These are phyloP conservation scores for Chlorospingus flavigularis DNA, from an alignment of 2,797 vertebrate genomes.

Conservation along the genomic window DNA sequence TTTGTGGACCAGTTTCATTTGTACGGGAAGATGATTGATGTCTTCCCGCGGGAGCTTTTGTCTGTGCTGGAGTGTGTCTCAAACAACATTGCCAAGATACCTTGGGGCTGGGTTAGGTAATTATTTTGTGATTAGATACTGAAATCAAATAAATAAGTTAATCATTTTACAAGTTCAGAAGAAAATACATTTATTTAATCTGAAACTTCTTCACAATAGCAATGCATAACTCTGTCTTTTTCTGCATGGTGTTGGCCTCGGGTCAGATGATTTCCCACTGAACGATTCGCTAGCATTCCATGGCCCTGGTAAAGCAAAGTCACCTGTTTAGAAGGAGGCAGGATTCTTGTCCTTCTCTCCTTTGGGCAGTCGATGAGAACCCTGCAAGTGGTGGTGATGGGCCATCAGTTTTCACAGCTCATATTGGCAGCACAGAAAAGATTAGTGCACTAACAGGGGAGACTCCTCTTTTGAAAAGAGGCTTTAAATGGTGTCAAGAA, in stretches of 20 bases:
- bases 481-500: constrained; percentile 52
- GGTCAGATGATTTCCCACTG: not conserved
- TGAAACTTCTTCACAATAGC: not conserved
- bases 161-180: not conserved
- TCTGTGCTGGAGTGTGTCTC: not conserved
- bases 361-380: not conserved
- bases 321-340: not conserved
- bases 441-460: not conserved
- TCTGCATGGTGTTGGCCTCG: not conserved
- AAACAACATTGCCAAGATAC: not conserved
- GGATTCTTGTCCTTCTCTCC: not conserved
- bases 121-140: not conserved
- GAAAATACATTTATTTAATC: constrained; percentile 3
- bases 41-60: not conserved
- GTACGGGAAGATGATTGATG: not conserved
- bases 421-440: not conserved
- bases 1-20: constrained; percentile 4
- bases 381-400: not conserved
- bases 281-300: rapidly evolving
- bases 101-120: constrained; percentile 7
- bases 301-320: not conserved
- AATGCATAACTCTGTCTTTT: not conserved
- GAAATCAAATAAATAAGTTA: constrained; percentile 22
- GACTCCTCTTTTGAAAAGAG: constrained; percentile 52
- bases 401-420: not conserved